Evolutionary conservation across 2,797 vertebrate genomes (phyloP).

Genomic region (Pagetopsis macropterus): DNA sequence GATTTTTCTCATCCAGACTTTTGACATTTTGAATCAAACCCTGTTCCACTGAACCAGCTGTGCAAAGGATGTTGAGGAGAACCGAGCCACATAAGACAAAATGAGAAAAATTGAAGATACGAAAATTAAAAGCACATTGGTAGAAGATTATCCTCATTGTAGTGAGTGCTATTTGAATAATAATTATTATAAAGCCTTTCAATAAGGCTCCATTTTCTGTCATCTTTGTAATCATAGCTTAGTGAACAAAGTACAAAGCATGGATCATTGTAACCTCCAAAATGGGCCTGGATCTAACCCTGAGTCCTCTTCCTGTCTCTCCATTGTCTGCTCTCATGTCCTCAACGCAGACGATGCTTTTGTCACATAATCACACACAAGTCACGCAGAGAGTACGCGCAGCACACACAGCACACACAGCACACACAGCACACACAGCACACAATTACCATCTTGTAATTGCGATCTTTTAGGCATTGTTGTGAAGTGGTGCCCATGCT

Average conservation of each 20-base stretch:
- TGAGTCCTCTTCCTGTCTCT: conserved; percentile 44
- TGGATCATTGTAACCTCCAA: conserved; percentile 58
- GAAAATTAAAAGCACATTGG: conserved; percentile 66
- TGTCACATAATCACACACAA: conserved; percentile 61
- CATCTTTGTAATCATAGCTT: conserved; percentile 71
- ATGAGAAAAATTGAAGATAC: conserved; percentile 41
- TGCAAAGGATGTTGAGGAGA: conserved; percentile 48
- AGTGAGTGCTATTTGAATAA: conserved; percentile 65
- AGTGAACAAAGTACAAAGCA: conserved; percentile 64
- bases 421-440: conserved; percentile 16
- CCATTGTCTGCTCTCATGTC: conserved; percentile 59
- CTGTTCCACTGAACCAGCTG: conserved; percentile 43
- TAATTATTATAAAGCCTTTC: conserved; percentile 62
- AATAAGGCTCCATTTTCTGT: conserved; percentile 70
- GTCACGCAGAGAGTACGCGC: conserved; percentile 27
- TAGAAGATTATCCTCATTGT: conserved; percentile 70
- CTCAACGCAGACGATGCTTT: conserved; percentile 57
- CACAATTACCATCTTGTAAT: conserved; percentile 76
- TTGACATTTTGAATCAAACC: conserved; percentile 45
- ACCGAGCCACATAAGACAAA: conserved; percentile 31
- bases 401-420: conserved; percentile 24
- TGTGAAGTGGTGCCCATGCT: conserved; percentile 62
- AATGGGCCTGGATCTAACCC: conserved; percentile 66
- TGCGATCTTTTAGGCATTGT: conserved; percentile 65
- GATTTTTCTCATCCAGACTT: conserved; percentile 52